Evolutionary conservation across 2,113 vertebrate genomes (phyloP).

Genomic region (Dendrocopos noguchii): DNA sequence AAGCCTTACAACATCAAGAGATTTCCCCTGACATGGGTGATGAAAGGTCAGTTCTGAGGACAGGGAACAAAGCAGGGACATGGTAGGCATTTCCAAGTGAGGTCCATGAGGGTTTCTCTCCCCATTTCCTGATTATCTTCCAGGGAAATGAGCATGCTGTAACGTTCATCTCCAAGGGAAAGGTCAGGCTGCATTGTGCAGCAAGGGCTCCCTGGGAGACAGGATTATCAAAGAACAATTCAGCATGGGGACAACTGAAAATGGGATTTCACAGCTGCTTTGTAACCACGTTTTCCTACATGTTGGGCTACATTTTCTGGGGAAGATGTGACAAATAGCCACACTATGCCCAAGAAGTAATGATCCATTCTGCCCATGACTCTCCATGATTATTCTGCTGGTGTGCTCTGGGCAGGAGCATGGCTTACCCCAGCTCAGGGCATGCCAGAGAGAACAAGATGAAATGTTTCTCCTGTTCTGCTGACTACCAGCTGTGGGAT

Average conservation of each 20-base stretch:
- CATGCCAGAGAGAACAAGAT: not conserved
- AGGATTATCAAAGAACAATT: not conserved
- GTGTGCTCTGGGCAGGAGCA: not conserved
- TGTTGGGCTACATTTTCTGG: not conserved
- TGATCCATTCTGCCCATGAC: not conserved
- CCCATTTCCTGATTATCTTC: not conserved
- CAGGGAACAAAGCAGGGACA: not conserved
- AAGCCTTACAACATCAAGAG: not conserved
- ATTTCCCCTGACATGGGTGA: not conserved
- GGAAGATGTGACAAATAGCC: not conserved
- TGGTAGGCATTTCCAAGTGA: not conserved
- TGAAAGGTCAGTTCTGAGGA: not conserved
- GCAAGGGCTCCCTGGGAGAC: not conserved
- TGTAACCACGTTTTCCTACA: not conserved
- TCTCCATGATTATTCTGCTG: not conserved
- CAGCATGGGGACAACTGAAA: not conserved
- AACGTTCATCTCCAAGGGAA: slow-evolving; percentile 6
- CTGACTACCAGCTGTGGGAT: not conserved
- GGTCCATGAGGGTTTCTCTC: not conserved
- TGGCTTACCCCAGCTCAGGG: not conserved
- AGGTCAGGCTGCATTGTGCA: not conserved
- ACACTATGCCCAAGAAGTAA: not conserved
- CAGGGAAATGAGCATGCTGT: not conserved
- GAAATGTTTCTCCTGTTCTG: not conserved
- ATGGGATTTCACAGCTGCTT: not conserved